Evolutionary conservation across 2,797 vertebrate genomes (phyloP), one percentile per base, ranked within the genome.

Genomic region (Gymnoscopelus microlampas): DNA sequence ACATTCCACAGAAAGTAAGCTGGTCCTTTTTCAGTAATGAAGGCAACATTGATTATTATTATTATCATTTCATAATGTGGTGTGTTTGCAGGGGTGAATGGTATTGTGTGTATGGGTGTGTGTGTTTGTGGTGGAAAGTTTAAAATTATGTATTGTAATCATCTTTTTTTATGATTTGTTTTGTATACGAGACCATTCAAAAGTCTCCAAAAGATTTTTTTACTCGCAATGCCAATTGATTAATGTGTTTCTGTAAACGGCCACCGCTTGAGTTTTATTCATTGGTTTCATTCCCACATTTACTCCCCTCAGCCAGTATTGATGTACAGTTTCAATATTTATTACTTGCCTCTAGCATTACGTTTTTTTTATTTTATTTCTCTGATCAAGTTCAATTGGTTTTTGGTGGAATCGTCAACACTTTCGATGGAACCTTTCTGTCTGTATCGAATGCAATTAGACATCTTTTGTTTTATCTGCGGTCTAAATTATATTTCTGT

Each of bases 221-320:
- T 51, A 87, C 81, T 88, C 87, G 82, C 77, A 76, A 92, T 92
- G 93, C 94, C 93, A 94, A 94, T 78, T 77, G 78, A 91, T 83
- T 72, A 58, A 79, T 79, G 80, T 91, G 85, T 91, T 84, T 73
- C 82, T 84, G 79, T 81, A 57, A 19, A 76, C 24, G 39, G 74
- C 77, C 65, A 48, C 60, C 32, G 13, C 69, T 79, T 81, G 63
- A 68, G 0, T 32, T 71, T 19, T 71, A 8, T 10, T 44, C 9
- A 19, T 66, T 74, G 58, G 68, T 59, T 26, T 70, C 54, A 58
- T 78, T 66, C 74, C 70, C 68, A 72, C 48, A 80, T 83, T 50
- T 63, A 73, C 79, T 79, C 78, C 66, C 71, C 69, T 58, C 26
- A 77, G 88, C 90, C 92, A 94, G 93, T 95, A 93, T 93, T 94